These are phyloP conservation scores for Scaptomyza flava DNA, from an alignment of 2,888 invertebrate genomes.

Conservation along the genomic window DNA sequence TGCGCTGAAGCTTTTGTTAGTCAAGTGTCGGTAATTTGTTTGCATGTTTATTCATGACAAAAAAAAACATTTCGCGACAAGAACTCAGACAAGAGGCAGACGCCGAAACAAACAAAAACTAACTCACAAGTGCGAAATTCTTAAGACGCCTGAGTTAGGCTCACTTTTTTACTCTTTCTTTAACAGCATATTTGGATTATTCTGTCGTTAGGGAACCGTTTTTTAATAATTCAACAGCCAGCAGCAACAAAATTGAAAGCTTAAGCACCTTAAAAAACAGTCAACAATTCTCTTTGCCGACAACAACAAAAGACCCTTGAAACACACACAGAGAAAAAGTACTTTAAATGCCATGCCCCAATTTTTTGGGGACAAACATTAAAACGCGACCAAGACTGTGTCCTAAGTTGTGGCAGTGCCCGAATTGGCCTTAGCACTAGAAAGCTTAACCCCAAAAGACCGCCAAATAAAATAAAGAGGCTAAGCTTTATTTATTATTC, in stretches of 20 bases:
- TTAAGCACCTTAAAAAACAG: too few relatives aligned
- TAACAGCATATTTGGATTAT: background rate
- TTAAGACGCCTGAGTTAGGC: conserved; percentile 34
- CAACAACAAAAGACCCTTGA: conserved; percentile 16
- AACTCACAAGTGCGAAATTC: conserved; percentile 26
- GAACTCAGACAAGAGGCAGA: conserved; percentile 55
- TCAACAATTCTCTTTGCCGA: conserved; percentile 32
- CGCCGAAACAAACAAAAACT: conserved; percentile 20
- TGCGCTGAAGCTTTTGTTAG: conserved; percentile 42
- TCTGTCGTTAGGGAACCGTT: conserved; percentile 7
- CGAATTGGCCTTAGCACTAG: conserved; percentile 52
- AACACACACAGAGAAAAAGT: conserved; percentile 44
- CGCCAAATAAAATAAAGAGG: conserved; percentile 24
- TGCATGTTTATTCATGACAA: conserved; percentile 62
- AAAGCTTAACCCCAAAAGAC: conserved; percentile 68
- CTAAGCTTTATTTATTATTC: conserved; percentile 72
- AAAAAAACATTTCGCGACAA: conserved; percentile 12
- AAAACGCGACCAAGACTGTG: conserved; percentile 24
- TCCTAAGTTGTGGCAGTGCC: conserved; percentile 23
- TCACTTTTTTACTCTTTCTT: conserved; percentile 4
- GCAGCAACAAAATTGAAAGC: conserved; percentile 14
- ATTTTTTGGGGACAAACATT: conserved; percentile 16
- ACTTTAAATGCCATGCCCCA: conserved; percentile 51
- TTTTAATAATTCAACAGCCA: conserved; percentile 67
- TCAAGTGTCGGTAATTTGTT: conserved; percentile 72